Evolutionary conservation across 2,888 invertebrate genomes (phyloP), one percentile per base, ranked within the genome.

Genomic region (Dryadula phaetusa): DNA sequence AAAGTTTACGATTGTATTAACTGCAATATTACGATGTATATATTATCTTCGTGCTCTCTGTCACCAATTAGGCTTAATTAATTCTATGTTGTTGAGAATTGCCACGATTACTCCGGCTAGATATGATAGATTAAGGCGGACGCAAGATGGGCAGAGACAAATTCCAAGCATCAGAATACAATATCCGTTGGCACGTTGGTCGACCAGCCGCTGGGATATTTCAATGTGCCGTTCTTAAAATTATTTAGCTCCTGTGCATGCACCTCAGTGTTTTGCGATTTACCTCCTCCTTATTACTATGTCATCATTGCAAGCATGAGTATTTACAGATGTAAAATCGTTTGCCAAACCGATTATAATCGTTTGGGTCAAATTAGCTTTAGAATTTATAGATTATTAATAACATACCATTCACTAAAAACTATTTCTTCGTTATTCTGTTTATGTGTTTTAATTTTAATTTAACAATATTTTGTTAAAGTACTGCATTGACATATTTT

Each of bases 151-250:
- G 62, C 49, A 67, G 47, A 73, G 74, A 76, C 76, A 72, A 72
- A 78, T 75, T 70, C 53, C 56, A 64, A 44, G 67, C 64, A 79
- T 78, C 77, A 70, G 67, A 71, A 70, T 77, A 79, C 77, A 77
- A 79, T 77, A 80, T 76, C 71, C 74, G 72, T 82, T 84, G 85
- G 84, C 77, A 77, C 71, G 67, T 32, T 52, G 62, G 69, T 66
- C 66, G 71, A 65, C 75, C 80, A 80, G 74, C 71, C 78, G 79
- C 75, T 78, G 58, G 70, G 75, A 83, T 82, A 83, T 82, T 80
- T 86, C 82, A 85, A 77, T 68, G 74, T 81, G 82, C 81, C 82
- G 77, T 78, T 77, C 79, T 69, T 72, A 75, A 77, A 75, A 81
- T 79, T 77, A 79, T 74, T 56, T 32, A 16, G 20, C 53, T 66